Conservation (phyloP, 2,888 invertebrate genomes). For the Macropis europaea region DNA sequence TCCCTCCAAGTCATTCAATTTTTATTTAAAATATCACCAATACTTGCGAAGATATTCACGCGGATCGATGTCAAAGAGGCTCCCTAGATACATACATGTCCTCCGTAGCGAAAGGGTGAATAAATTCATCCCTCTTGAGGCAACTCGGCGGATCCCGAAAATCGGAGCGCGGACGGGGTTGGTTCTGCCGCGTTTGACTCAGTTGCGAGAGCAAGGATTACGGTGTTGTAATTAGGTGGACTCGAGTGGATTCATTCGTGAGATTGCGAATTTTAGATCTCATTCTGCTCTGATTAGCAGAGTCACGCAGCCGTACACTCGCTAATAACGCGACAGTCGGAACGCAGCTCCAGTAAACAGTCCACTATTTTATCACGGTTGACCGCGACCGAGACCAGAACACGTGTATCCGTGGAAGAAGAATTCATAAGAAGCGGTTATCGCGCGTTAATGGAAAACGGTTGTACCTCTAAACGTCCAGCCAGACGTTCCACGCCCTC, state of each 20-base stretch:
- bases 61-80: no score
- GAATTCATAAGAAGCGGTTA: slow-evolving; percentile 6
- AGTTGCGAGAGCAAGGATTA: slow-evolving; percentile 6
- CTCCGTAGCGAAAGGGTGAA: no score
- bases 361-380: slow-evolving; percentile 37
- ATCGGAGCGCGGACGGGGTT: neutral
- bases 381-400: slow-evolving; percentile 33
- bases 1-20: no score
- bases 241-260: slow-evolving; percentile 31
- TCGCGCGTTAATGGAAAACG: neutral
- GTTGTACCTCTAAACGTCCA: neutral
- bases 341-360: slow-evolving; percentile 43
- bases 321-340: slow-evolving; percentile 50
- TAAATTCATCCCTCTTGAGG: no score
- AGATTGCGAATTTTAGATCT: slow-evolving; percentile 45
- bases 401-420: slow-evolving; percentile 24
- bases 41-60: no score
- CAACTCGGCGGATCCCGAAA: slow-evolving; percentile 2
- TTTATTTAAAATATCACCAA: no score
- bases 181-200: neutral
- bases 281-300: slow-evolving; percentile 61
- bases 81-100: no score
- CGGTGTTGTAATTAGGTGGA: slow-evolving; percentile 30
- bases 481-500: no score
- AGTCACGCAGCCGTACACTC: slow-evolving; percentile 59